These are phyloP conservation scores for Gobio gobio DNA, from an alignment of 2,113 vertebrate species.

Conservation along the genomic window DNA sequence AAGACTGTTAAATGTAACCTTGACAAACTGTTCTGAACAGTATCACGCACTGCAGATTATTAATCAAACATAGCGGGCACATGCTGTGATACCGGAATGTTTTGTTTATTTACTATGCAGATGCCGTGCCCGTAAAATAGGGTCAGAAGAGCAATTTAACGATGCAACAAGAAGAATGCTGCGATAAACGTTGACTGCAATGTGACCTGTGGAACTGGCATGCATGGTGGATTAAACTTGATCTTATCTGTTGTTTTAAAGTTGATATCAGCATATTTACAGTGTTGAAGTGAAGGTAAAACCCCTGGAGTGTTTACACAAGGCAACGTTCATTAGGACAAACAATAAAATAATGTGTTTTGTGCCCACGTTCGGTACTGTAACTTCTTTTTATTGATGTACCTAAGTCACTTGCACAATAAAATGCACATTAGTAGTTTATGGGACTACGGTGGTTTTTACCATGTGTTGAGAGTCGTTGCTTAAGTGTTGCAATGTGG, in stretches of 20 bases:
- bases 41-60: not conserved
- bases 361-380: not conserved
- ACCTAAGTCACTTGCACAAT: not conserved
- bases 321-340: not conserved
- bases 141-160: not conserved
- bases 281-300: not conserved
- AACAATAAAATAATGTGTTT: constrained; percentile 9
- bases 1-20: not conserved
- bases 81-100: not conserved
- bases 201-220: constrained; percentile 23
- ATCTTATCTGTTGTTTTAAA: not conserved
- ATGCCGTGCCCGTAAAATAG: not conserved
- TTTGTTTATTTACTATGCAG: not conserved
- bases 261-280: not conserved
- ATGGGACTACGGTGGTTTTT: not conserved
- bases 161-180: not conserved
- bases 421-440: not conserved
- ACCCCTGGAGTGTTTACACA: not conserved
- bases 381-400: not conserved
- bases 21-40: not conserved
- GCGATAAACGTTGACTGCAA: not conserved
- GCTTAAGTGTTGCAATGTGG: not conserved
- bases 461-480: no score
- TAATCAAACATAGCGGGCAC: not conserved
- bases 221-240: not conserved